Percentiles rank a stretch among this genome's conserved stretches.
Evolutionary conservation across 2,797 vertebrate species (phyloP).

Genomic region (Leuciscus waleckii): DNA sequence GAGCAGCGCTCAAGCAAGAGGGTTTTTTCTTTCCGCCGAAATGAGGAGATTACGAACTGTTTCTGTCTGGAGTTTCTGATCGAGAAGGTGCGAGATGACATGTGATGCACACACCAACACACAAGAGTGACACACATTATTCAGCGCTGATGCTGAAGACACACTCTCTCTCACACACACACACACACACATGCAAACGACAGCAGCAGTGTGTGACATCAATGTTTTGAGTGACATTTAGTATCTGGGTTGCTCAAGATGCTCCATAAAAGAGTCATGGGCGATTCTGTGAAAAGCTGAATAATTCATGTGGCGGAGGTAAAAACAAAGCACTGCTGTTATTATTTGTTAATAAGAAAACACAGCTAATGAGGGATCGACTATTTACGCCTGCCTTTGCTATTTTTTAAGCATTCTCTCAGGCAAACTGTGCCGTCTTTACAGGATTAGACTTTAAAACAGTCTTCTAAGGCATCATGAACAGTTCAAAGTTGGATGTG

Average conservation of each 20-base stretch:
- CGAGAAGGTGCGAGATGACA: constrained; percentile 5
- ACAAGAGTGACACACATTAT: constrained; percentile 49
- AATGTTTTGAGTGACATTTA: constrained; percentile 79
- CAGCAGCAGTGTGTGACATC: constrained; percentile 62
- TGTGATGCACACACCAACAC: constrained; percentile 11
- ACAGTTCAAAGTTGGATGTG: not conserved
- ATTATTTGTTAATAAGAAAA: constrained; percentile 84
- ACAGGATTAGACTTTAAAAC: not conserved
- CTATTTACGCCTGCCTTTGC: constrained; percentile 32
- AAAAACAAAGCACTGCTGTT: constrained; percentile 79
- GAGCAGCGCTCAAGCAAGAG: not conserved
- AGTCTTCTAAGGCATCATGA: not conserved
- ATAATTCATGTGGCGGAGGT: constrained; percentile 80
- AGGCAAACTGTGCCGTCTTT: not conserved
- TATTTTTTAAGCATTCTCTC: constrained; percentile 8
- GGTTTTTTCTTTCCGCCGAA: not conserved
- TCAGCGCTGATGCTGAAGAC: constrained; percentile 47
- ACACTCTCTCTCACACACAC: not conserved
- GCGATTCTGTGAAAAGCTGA: constrained; percentile 81
- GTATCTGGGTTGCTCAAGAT: constrained; percentile 80
- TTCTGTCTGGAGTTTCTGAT: constrained; percentile 15
- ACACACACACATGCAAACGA: constrained; percentile 27
- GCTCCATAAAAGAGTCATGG: constrained; percentile 82
- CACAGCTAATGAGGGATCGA: constrained; percentile 66
- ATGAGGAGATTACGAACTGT: not conserved